Conservation (phyloP, 2,113 vertebrate species). For the Rhinoptilus africanus region DNA sequence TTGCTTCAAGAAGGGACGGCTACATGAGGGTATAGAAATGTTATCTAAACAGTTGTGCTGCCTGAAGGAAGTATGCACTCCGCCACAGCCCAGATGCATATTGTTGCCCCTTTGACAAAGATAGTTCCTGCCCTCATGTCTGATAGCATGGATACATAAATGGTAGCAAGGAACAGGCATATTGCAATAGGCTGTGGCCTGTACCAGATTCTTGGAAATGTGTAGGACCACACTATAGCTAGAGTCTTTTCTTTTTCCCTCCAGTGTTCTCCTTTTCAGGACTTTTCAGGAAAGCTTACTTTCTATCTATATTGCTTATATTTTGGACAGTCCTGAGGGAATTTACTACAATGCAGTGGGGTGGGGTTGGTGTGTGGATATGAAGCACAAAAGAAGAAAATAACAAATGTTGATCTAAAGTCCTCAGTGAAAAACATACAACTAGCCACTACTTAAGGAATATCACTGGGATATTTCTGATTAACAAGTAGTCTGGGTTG, state of each 20-base stretch:
- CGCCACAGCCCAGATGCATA: background rate
- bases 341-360: rapidly evolving
- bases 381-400: background rate
- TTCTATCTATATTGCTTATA: background rate
- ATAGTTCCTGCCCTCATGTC: background rate
- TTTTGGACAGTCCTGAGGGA: background rate
- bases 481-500: background rate
- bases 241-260: background rate
- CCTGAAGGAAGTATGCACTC: background rate
- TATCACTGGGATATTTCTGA: background rate
- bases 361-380: rapidly evolving
- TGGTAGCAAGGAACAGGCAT: background rate
- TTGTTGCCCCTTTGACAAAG: background rate
- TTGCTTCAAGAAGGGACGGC: background rate
- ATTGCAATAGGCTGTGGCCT: background rate
- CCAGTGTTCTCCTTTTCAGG: background rate
- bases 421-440: background rate
- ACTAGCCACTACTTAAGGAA: background rate
- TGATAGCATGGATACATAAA: background rate
- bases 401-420: background rate
- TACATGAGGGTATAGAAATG: background rate
- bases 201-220: background rate
- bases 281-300: background rate
- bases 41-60: background rate
- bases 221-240: rapidly evolving